These are phyloP conservation scores for Aurelia aurita complex sp. Pacific DNA, from an alignment of 30 jellyfish, hydroid and myxozoan species.

Conservation along the genomic window DNA sequence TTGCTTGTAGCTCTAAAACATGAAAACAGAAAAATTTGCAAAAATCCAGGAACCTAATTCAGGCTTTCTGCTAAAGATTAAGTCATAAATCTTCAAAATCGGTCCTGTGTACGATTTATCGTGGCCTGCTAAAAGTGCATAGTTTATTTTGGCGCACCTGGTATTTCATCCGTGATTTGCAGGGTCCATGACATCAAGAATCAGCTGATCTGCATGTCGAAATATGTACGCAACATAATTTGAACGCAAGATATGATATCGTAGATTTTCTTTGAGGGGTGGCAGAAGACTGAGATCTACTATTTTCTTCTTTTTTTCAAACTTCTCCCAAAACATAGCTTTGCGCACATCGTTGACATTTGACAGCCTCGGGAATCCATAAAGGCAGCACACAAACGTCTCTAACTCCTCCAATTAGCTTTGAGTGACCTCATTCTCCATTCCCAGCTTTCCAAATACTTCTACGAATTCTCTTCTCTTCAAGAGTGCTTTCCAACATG, in stretches of 20 bases:
- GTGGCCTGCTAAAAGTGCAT: no score
- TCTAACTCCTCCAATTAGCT: slow-evolving; percentile 9
- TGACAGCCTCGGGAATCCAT: slow-evolving; percentile 1
- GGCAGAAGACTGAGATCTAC: slow-evolving; percentile 4
- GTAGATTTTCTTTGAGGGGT: background rate
- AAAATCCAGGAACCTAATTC: no score
- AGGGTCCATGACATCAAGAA: slow-evolving; percentile 2
- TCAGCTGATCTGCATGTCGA: background rate
- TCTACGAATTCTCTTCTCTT: background rate
- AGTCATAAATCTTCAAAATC: no score
- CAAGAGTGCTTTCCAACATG: slow-evolving; percentile 3
- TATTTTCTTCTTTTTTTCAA: background rate
- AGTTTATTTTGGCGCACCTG: no score
- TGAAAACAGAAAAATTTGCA: no score
- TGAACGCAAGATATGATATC: background rate
- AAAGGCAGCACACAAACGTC: background rate
- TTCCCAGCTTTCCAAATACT: slow-evolving; percentile 2
- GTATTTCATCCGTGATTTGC: background rate
- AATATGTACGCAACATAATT: background rate
- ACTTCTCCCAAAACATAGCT: slow-evolving; percentile 2
- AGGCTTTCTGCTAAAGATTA: no score
- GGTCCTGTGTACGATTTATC: no score
- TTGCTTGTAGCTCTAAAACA: no score
- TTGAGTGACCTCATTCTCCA: background rate
- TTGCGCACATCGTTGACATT: slow-evolving; percentile 12